Conservation (phyloP, 2,888 invertebrate species). For the Linyphia triangularis region DNA sequence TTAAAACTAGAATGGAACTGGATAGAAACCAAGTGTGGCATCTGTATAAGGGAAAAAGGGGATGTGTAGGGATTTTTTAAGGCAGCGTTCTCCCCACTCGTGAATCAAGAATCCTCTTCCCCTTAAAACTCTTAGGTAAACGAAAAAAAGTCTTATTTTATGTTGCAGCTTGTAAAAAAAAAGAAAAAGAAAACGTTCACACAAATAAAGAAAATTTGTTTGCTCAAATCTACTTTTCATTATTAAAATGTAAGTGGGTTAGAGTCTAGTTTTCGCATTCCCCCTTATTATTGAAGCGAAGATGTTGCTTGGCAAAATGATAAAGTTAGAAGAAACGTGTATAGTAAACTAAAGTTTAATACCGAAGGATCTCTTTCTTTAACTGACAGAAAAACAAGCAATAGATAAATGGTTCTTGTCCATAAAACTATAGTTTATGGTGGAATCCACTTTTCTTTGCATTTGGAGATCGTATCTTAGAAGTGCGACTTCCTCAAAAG, state of each 20-base stretch:
- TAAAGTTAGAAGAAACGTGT: conserved; percentile 5
- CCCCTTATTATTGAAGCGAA: neutral
- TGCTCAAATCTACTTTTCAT: conserved; percentile 44
- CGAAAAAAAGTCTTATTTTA: conserved; percentile 30
- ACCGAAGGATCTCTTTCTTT: neutral
- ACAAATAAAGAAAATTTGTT: conserved; percentile 22
- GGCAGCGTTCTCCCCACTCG: conserved; percentile 15
- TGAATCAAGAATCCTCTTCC: conserved; percentile 38
- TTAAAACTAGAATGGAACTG: conserved; percentile 62
- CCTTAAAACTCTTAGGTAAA: conserved; percentile 26
- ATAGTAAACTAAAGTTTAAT: neutral
- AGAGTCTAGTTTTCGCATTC: conserved; percentile 22
- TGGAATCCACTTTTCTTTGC: too few relatives aligned
- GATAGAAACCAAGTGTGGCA: conserved; percentile 37
- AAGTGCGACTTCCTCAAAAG: too few relatives aligned
- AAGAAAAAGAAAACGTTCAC: conserved; percentile 33
- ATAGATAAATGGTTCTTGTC: neutral
- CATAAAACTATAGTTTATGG: neutral
- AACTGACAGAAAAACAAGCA: neutral
- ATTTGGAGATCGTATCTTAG: too few relatives aligned
- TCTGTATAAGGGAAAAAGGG: conserved; percentile 9
- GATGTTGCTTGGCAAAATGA: neutral
- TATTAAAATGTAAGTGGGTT: conserved; percentile 52
- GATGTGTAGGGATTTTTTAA: conserved; percentile 22
- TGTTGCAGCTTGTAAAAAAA: conserved; percentile 22